Evolutionary conservation across 2,888 invertebrate genomes (phyloP), one percentile per base, ranked within the genome.

Genomic region (Elegia similella): DNA sequence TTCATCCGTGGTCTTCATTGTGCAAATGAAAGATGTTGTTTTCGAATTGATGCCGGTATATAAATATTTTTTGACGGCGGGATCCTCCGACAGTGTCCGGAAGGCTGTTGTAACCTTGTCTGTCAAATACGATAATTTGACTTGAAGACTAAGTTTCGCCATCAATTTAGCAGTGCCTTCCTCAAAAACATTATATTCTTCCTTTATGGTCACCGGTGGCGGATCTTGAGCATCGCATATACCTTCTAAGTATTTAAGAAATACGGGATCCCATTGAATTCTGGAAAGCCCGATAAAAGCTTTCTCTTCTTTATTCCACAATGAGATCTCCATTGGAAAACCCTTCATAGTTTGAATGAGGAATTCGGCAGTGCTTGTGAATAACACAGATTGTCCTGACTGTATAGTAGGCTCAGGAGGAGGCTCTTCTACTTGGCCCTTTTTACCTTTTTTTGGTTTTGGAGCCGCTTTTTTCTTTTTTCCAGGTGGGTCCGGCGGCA

Each of bases 31-130:
- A 1, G 91, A 90, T 0, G 88, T 88, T 0, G 77, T 80, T 78
- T 86, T 89, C 0, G 85, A 85, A 66, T 91, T 89, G 15, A 88
- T 76, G 12, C 90, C 91, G 0, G 89, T 90, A 55, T 91, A 91
- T 2, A 91, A 69, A 59, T 73, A 81, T 70, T 88, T 90, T 58
- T 77, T 87, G 6, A 83, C 61, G 1, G 65, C 44, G n/a, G 84
- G 78, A 62, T 90, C 89, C 70, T 90, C 90, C 0, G 89, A 83
- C 6, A 90, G 76, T 15, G 89, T 86, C 8, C 90, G 80, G 61
- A 91, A 91, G 16, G 85, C 72, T 8, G 88, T 81, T 0, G 82
- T 84, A 8, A 88, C 78, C 66, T 77, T 88, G 53, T 88, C 85
- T 23, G 79, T 80, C 23, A 91, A 72, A 70, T 75, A 81, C 8